Evolutionary conservation across 2,797 vertebrate species (phyloP).

Genomic region (Prunella strophiata): DNA sequence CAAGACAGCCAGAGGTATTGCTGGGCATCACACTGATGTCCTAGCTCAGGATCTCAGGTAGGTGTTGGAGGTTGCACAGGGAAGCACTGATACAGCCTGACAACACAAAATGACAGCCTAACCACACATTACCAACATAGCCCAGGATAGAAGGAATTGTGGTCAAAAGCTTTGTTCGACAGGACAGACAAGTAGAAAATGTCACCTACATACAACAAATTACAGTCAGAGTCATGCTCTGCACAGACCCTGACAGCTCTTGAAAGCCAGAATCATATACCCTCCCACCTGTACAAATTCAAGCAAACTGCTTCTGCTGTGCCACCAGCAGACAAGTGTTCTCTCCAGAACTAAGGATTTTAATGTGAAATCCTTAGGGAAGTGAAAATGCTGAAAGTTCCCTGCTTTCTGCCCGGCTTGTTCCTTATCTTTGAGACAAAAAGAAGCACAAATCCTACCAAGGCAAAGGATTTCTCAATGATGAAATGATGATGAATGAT

Average conservation of each 20-base stretch:
- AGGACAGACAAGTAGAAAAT: not conserved
- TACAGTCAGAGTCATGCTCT: not conserved
- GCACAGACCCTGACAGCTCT: not conserved
- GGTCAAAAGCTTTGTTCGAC: not conserved
- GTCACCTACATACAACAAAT: not conserved
- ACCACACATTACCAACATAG: not conserved
- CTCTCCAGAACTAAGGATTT: not conserved
- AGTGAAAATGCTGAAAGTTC: not conserved
- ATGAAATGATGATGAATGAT: not conserved
- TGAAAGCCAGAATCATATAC: not conserved
- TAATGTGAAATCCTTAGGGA: not conserved
- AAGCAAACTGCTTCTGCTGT: not conserved
- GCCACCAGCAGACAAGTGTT: not conserved
- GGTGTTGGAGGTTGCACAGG: not conserved
- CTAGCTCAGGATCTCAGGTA: not conserved
- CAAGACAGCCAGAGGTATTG: rapidly evolving
- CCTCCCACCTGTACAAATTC: not conserved
- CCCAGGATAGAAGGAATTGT: not conserved
- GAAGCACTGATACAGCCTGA: not conserved
- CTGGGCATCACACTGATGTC: rapidly evolving
- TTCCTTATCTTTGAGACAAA: not conserved
- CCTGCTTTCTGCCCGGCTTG: not conserved
- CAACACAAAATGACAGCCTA: not conserved
- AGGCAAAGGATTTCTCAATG: not conserved
- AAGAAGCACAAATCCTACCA: not conserved